Evolutionary conservation across 2,797 vertebrate species (phyloP).

Genomic region (Clarias laeviceps): DNA sequence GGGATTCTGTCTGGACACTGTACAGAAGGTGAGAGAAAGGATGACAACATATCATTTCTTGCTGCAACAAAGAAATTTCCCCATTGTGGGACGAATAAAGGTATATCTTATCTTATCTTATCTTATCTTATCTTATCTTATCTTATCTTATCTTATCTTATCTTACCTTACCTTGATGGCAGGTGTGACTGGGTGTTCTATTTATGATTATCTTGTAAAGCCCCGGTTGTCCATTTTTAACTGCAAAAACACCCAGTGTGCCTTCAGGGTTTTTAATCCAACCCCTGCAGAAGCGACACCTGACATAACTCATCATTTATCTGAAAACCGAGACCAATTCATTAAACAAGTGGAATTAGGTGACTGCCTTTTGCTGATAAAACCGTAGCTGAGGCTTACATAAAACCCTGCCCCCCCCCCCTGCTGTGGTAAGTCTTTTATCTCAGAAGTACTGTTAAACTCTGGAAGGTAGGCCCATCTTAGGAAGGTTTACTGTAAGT

Average conservation of each 20-base stretch:
- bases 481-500: neutral
- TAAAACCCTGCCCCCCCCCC: neutral
- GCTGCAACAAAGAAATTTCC: too few species aligned
- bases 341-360: constrained; percentile 10
- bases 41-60: too few species aligned
- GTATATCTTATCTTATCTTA: too few species aligned
- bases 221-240: neutral
- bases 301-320: neutral
- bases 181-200: neutral
- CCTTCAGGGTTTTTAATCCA: neutral
- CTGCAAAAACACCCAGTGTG: neutral
- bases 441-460: constrained; percentile 9
- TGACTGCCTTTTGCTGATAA: constrained; percentile 17
- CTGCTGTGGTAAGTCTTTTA: neutral
- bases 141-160: too few species aligned
- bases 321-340: neutral
- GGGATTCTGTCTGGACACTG: too few species aligned
- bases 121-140: too few species aligned
- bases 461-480: neutral
- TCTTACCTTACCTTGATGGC: neutral
- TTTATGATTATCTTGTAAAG: neutral
- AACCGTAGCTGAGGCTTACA: neutral
- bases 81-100: too few species aligned
- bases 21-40: too few species aligned
- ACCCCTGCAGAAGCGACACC: neutral